phyloP scores from a whole-genome alignment of 2,113 vertebrate species.

The Stigmatopora nigra region DNA sequence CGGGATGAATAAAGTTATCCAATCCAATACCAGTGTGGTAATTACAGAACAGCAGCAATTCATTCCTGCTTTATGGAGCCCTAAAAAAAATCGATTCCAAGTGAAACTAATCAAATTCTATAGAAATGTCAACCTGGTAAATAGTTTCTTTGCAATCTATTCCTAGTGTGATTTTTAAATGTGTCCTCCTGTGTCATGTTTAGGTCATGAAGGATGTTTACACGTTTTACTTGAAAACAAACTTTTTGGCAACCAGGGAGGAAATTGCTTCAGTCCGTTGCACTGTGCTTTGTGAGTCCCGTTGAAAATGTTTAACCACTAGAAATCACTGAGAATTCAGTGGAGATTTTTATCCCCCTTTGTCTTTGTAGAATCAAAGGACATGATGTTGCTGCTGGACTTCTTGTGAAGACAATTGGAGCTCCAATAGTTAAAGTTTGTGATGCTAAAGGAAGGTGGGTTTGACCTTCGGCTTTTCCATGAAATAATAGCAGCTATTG shows the following conservation, averaged over 20 bases:
- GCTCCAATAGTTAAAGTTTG: constrained; percentile 81
- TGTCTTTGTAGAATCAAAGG: constrained; percentile 78
- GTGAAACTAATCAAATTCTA: neutral
- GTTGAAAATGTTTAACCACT: neutral
- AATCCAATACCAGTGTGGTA: neutral
- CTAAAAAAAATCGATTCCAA: neutral
- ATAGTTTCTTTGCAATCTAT: neutral
- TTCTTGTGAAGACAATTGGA: constrained; percentile 83
- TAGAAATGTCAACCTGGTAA: neutral
- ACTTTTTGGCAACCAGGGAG: constrained; percentile 83
- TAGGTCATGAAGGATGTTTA: constrained; percentile 93
- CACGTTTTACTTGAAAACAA: constrained; percentile 96
- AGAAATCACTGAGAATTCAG: neutral
- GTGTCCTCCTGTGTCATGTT: constrained; percentile 12
- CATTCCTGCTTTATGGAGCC: no score
- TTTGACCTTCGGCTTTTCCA: constrained; percentile 8
- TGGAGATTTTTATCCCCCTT: neutral
- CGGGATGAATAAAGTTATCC: no score
- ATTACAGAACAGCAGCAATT: neutral
- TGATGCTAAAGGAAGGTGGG: constrained; percentile 94
- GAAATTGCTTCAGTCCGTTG: constrained; percentile 88
- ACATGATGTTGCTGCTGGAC: constrained; percentile 83
- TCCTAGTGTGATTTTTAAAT: neutral
- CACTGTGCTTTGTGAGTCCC: constrained; percentile 96
- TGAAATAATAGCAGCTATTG: neutral